Base-by-base conservation (phyloP, 1,140 invertebrate species). In the Saccostrea cuccullata region DNA sequence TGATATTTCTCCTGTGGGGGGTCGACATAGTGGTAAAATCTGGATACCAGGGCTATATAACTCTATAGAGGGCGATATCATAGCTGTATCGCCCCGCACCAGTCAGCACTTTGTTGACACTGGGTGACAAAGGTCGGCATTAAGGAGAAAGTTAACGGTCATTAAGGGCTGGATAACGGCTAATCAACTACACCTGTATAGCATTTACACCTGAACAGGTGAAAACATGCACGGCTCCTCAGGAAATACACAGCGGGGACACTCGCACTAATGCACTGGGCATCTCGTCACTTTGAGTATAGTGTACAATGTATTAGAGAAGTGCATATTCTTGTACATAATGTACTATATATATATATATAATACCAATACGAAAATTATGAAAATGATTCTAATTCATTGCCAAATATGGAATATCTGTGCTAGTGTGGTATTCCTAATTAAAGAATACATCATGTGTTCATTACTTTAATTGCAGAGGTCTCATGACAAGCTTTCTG, bases 61-160 rank as follows among this genome's bases (percentile, higher is more conserved):
- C 70, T 13, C 5, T 26, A 77, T 26, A 30, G 8, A 36, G 23
- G 26, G 26, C 12, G 70, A 77, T 77, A 77, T 77, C 70, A 77
- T 77, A 30, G 70, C 26, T 30, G 8, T 77, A 77, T 77, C 26
- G 70, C 70, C 70, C 70, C 8, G 26, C 70, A 77, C 70, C 4
- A 77, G 70, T 77, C 70, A 77, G 70, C 70, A 77, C 30, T 67
- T 77, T 64, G 70, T 77, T 77, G 70, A 77, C 30, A 77, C 26
- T 15, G 26, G 13, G 23, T 77, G 70, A 77, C 70, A 77, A 30
- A 30, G 70, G 26, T 30, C 70, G 13, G 70, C 6, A 36, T 26
- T 77, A 77, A 77, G 70, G 70, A 36, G 70, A 77, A 12, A 13
- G 15, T 26, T 77, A 77, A 77, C 30, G 70, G 70, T 77, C 70